Percentiles rank a stretch among this genome's conserved stretches.
Evolutionary conservation across 2,113 vertebrate species (phyloP).

Genomic region (Esox niger): DNA sequence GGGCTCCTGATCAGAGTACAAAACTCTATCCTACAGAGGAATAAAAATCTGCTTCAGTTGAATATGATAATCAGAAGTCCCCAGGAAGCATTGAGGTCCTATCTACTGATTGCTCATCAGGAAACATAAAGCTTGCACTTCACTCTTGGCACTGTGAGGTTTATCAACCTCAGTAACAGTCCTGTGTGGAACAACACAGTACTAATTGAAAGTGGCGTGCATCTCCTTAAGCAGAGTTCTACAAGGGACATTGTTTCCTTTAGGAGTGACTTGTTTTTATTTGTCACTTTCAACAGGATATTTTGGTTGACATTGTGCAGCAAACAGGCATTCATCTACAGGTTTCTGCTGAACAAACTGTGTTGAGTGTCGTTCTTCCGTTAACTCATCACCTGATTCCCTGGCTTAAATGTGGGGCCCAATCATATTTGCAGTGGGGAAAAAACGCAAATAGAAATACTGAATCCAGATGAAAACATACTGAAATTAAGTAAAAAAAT

Average conservation of each 20-base stretch:
- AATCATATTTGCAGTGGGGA: no score
- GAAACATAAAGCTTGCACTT: slow-evolving; percentile 57
- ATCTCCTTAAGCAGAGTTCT: background rate
- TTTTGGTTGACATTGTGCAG: no score
- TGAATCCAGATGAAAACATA: no score
- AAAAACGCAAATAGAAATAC: no score
- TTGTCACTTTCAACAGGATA: no score
- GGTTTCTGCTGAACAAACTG: no score
- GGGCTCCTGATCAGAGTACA: slow-evolving; percentile 41
- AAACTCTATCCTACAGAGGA: slow-evolving; percentile 25
- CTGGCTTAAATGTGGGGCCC: no score
- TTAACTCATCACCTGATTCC: no score
- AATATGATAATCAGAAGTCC: slow-evolving; percentile 69
- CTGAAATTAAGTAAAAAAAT: no score
- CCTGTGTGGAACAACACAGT: slow-evolving; percentile 71
- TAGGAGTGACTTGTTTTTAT: no score
- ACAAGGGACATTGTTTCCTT: background rate
- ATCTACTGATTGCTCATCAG: slow-evolving; percentile 69
- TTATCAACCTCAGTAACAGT: slow-evolving; percentile 56
- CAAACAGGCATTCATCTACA: no score
- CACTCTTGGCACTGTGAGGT: slow-evolving; percentile 63
- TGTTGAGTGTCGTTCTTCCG: no score
- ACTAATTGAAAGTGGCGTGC: slow-evolving; percentile 74
- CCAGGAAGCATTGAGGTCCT: slow-evolving; percentile 61
- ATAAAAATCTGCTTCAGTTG: slow-evolving; percentile 55